These are phyloP conservation scores for Dromiciops gliroides DNA, from an alignment of 2,113 vertebrate species.

Conservation along the genomic window DNA sequence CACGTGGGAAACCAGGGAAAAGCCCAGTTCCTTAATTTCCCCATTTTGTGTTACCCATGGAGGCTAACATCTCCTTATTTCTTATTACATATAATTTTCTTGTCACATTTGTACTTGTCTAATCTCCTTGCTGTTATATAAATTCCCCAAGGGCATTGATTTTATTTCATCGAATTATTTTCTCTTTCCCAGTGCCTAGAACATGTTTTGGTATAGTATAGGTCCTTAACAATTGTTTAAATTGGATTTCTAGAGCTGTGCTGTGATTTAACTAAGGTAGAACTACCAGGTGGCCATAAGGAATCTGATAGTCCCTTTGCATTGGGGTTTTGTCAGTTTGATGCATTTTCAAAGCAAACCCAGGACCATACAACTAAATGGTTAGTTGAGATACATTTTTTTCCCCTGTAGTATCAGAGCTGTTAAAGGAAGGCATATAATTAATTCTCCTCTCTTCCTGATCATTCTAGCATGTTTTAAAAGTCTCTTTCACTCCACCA, in stretches of 20 bases:
- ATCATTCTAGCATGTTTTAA: conserved; percentile 46
- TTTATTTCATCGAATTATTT: background rate
- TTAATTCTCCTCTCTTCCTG: conserved; percentile 16
- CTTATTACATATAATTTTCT: background rate
- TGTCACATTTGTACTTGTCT: background rate
- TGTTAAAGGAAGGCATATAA: conserved; percentile 47
- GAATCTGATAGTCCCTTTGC: background rate
- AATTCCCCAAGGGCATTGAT: background rate
- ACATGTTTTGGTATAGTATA: background rate
- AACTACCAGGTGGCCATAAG: background rate
- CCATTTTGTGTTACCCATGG: background rate
- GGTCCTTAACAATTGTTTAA: background rate
- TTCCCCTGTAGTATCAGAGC: background rate
- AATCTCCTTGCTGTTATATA: background rate
- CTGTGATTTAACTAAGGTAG: background rate
- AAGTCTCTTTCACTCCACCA: conserved; percentile 50
- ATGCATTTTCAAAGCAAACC: background rate
- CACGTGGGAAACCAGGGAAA: background rate
- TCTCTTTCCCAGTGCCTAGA: background rate
- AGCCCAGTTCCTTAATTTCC: background rate
- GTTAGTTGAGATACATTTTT: background rate
- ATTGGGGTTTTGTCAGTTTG: background rate
- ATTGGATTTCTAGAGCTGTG: background rate
- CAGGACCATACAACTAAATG: background rate
- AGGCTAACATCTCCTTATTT: background rate